Base-by-base conservation (phyloP, 2,113 vertebrate species). In the Poeciliopsis retropinna region DNA sequence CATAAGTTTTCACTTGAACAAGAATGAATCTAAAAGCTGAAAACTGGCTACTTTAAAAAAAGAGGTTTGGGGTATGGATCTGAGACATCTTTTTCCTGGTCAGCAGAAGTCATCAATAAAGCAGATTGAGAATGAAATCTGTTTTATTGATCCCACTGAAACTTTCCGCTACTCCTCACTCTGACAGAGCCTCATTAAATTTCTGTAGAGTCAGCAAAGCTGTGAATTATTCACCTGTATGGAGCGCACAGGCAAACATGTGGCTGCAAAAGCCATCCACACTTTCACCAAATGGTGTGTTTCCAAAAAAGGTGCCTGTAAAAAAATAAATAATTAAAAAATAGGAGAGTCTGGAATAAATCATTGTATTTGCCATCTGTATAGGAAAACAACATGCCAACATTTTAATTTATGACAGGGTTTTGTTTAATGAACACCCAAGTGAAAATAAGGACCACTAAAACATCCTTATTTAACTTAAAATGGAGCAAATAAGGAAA, bases 121-220 rank as follows among this genome's bases (percentile, higher is more conserved):
- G 34, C 75, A 71, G 71, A 57, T 17, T 64, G 61, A 67, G 64
- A 68, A 57, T 28, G 34, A 30, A 72, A 76, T 71, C 65, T 72
- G 51, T 37, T 62, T 77, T 86, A 90, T 85, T 85, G 78, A 90
- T 86, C 60, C 64, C 32, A 64, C 44, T 75, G 54, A 74, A 74
- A 67, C 28, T 60, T 76, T 60, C 73, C 64, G n/a, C n/a, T 64
- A 34, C 75, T 74, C 88, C 78, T 76, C 67, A 51, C 30, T 57
- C 73, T 84, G 37, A 86, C 75, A n/a, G 68, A 28, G 66, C 70
- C 79, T 85, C 6, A 13, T 90, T 89, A 85, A 73, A 79, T 81
- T 85, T 78, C 78, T 68, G 87, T 81, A 80, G 60, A 74, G 75
- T 71, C 60, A 69, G 80, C 34, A 76, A 88, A 73, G 83, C 88